Conservation (phyloP, 2,797 vertebrate species). For the Sebastes minor region DNA sequence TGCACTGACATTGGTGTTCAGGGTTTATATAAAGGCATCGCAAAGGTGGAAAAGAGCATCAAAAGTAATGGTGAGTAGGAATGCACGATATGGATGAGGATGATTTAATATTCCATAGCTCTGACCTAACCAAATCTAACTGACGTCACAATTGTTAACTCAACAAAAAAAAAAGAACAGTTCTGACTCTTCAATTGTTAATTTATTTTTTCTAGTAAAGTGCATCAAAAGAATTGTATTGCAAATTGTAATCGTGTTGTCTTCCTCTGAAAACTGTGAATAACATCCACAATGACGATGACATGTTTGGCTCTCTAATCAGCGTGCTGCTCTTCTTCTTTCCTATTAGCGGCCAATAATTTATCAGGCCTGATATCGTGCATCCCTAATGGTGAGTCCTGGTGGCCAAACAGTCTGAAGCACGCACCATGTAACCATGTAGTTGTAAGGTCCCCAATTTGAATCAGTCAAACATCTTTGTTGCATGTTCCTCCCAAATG, state of each 20-base stretch:
- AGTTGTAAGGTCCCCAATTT: not conserved
- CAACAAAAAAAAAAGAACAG: not conserved
- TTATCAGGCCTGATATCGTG: too few relatives aligned
- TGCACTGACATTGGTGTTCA: not conserved
- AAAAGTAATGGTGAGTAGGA: not conserved
- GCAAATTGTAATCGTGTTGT: rapidly evolving
- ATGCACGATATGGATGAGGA: not conserved
- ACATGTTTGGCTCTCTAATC: too few relatives aligned
- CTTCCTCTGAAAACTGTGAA: not conserved
- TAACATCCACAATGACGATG: not conserved
- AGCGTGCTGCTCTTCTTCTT: not conserved
- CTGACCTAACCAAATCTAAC: not conserved
- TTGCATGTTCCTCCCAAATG: not conserved
- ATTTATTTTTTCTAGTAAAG: not conserved
- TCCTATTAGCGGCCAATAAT: not conserved
- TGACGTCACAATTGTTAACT: not conserved
- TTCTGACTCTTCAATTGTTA: not conserved
- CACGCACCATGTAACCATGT: not conserved
- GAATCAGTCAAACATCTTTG: not conserved
- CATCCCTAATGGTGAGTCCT: not conserved
- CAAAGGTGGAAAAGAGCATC: not conserved
- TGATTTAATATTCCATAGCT: not conserved
- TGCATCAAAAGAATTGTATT: not conserved
- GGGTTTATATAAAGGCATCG: not conserved
- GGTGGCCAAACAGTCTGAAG: not conserved